Evolutionary conservation across 2,113 vertebrate genomes (phyloP).

Genomic region (Poecile atricapillus): DNA sequence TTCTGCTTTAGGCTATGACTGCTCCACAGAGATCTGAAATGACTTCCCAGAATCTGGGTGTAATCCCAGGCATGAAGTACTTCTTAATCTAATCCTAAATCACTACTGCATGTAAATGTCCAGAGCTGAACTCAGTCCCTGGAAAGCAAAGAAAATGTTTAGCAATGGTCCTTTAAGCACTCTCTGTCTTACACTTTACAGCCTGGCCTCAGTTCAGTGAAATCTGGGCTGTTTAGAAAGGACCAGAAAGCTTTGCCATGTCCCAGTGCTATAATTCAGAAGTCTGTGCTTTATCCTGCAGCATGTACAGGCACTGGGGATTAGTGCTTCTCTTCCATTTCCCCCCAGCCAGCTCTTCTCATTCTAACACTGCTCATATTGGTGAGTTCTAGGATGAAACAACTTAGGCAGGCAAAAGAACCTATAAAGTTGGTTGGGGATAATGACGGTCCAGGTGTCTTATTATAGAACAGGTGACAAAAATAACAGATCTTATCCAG

Average conservation of each 20-base stretch:
- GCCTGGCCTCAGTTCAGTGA: neutral
- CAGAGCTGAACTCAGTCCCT: neutral
- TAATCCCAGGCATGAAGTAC: neutral
- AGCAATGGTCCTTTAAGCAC: neutral
- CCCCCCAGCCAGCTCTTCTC: neutral
- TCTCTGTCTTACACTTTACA: neutral
- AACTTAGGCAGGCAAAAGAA: neutral
- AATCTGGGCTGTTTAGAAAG: neutral
- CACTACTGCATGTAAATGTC: neutral
- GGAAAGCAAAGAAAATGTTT: neutral
- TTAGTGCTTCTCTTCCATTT: neutral
- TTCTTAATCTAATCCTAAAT: neutral
- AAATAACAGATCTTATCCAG: neutral
- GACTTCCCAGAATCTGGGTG: neutral
- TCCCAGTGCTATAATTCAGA: neutral
- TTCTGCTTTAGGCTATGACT: neutral
- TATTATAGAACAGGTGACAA: neutral
- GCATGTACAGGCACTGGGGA: neutral
- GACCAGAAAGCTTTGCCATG: neutral
- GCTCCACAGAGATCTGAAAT: neutral
- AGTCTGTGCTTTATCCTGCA: neutral
- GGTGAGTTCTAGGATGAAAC: neutral
- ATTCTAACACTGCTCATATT: rapidly evolving
- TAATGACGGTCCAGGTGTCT: neutral
- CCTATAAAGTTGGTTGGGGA: neutral